Conservation (phyloP, 2,888 invertebrate genomes). For the Idaea biselata region DNA sequence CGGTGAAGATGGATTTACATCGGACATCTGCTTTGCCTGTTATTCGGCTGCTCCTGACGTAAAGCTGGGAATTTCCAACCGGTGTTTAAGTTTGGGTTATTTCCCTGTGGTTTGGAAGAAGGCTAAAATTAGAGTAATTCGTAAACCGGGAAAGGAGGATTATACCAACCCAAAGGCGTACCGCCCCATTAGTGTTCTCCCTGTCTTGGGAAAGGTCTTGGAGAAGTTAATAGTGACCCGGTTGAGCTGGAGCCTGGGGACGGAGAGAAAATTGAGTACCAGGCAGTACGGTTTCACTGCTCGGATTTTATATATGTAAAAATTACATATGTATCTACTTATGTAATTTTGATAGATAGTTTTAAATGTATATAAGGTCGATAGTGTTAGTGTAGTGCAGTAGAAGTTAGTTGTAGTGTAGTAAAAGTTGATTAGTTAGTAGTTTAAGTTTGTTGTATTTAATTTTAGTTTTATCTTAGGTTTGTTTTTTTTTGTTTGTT, state of each 20-base stretch:
- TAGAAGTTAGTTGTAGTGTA: no score
- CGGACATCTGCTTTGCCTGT: constrained; percentile 9
- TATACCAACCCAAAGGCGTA: constrained; percentile 6
- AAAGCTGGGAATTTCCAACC: constrained; percentile 4
- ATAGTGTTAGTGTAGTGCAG: no score
- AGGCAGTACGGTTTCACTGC: neutral
- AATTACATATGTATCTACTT: no score
- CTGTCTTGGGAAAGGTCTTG: neutral
- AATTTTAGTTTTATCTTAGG: no score
- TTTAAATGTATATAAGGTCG: no score
- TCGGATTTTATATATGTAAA: no score
- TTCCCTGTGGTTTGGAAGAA: constrained; percentile 15
- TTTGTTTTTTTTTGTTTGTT: no score
- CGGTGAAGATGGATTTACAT: constrained; percentile 12
- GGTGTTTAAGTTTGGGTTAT: neutral
- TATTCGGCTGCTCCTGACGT: neutral
- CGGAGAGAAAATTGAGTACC: neutral
- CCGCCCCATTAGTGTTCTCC: constrained; percentile 4
- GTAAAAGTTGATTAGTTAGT: no score
- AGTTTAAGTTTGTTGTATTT: no score
- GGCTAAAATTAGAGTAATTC: constrained; percentile 1
- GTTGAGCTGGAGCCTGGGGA: neutral
- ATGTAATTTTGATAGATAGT: no score
- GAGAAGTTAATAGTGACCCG: neutral
- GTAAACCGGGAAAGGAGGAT: constrained; percentile 12